Evolutionary conservation across 2,888 invertebrate genomes (phyloP).

Genomic region (Pimpla rufipes): DNA sequence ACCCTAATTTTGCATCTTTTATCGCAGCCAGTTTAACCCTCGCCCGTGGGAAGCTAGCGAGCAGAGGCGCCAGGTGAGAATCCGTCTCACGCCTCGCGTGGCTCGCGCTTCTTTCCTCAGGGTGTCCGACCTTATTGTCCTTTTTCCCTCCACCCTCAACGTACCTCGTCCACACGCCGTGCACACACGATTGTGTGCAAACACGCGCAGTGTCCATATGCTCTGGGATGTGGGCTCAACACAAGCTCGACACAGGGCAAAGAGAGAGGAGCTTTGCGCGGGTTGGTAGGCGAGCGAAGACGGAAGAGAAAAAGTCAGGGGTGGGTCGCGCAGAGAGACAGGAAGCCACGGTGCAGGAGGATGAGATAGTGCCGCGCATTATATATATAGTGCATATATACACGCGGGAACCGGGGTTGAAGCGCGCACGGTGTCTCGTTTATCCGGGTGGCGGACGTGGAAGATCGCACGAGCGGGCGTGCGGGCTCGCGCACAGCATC

Average conservation of each 20-base stretch:
- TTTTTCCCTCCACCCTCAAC: background rate
- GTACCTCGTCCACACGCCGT: background rate
- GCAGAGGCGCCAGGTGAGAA: background rate
- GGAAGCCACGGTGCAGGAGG: slow-evolving; percentile 45
- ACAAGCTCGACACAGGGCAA: background rate
- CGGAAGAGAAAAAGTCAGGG: background rate
- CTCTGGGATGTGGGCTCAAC: background rate
- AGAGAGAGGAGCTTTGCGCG: background rate
- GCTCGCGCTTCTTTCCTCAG: background rate
- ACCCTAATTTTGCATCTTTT: too few species aligned
- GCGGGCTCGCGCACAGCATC: slow-evolving; percentile 15
- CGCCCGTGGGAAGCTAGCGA: too few species aligned
- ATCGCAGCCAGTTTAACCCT: too few species aligned
- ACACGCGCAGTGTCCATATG: background rate
- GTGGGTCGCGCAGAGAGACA: slow-evolving; percentile 16
- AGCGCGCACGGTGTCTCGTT: slow-evolving; percentile 45
- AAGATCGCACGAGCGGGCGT: slow-evolving; percentile 40
- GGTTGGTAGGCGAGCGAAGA: slow-evolving; percentile 16
- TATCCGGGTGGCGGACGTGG: slow-evolving; percentile 46
- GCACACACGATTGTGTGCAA: background rate
- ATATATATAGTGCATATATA: background rate
- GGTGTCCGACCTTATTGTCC: background rate
- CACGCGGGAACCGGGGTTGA: background rate
- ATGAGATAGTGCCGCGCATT: slow-evolving; percentile 29
- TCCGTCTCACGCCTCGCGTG: background rate